Percentiles rank a stretch among this genome's conserved stretches.
Evolutionary conservation across 2,888 invertebrate genomes (phyloP).

Genomic region (Amiota minor): DNA sequence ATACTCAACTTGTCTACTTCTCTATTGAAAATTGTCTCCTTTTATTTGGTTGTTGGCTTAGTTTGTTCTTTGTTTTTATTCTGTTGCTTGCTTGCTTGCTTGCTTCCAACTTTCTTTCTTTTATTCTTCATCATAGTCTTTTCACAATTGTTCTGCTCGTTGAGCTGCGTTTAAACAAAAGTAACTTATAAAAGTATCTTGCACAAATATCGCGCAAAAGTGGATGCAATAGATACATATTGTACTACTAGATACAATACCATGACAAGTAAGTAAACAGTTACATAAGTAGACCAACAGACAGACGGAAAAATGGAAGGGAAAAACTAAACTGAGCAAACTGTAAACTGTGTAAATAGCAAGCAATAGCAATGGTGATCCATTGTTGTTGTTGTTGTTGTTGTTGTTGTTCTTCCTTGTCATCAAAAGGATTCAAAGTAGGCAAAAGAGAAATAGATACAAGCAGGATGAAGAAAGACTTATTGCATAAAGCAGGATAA

Average conservation of each 20-base stretch:
- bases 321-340: conserved; percentile 45
- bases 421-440: background rate
- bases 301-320: too few relatives aligned
- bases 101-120: conserved; percentile 1
- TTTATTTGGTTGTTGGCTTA: background rate
- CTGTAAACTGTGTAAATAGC: conserved; percentile 63
- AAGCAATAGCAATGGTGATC: too few relatives aligned
- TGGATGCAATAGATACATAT: conserved; percentile 6
- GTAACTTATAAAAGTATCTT: conserved; percentile 50
- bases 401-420: too few relatives aligned
- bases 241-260: background rate
- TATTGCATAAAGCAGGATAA: conserved; percentile 66
- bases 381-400: background rate
- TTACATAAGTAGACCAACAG: too few relatives aligned
- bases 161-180: conserved; percentile 31
- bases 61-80: background rate
- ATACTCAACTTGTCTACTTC: too few relatives aligned
- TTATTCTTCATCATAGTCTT: background rate
- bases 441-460: background rate
- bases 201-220: conserved; percentile 43
- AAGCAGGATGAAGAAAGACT: conserved; percentile 47
- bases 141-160: conserved; percentile 31
- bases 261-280: too few relatives aligned
- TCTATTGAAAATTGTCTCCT: conserved; percentile 9
- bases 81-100: background rate